These are phyloP conservation scores for Rhynchomys soricoides DNA, from an alignment of 2,113 vertebrate genomes.

Conservation along the genomic window DNA sequence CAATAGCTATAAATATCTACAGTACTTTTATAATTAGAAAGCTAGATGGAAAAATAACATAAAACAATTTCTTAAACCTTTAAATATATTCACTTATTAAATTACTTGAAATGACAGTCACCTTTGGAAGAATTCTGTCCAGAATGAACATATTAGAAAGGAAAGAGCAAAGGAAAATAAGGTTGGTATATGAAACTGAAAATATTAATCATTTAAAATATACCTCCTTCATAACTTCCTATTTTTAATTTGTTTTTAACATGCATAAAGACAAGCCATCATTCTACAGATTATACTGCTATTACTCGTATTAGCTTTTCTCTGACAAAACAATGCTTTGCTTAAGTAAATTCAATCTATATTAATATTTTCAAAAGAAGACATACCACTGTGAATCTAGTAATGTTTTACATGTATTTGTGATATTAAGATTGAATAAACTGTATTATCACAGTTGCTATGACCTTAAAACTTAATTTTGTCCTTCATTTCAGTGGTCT, in stretches of 20 bases:
- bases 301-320: background rate
- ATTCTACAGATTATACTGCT: background rate
- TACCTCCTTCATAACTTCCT: background rate
- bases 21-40: conserved; percentile 17
- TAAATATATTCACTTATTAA: background rate
- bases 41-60: conserved; percentile 14
- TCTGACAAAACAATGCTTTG: background rate
- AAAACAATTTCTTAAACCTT: conserved; percentile 28
- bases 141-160: background rate
- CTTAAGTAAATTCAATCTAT: background rate
- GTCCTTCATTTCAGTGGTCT: background rate
- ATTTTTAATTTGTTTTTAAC: conserved; percentile 14
- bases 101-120: conserved; percentile 24
- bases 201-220: background rate
- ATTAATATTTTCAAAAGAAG: background rate
- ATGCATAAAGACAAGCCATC: background rate
- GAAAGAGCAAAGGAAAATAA: background rate
- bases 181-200: background rate
- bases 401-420: background rate
- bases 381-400: background rate
- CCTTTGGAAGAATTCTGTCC: background rate
- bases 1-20: background rate
- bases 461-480: background rate
- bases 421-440: background rate
- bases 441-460: background rate